These are phyloP conservation scores for Nibea albiflora DNA, from an alignment of 2,113 vertebrate genomes.

Conservation along the genomic window DNA sequence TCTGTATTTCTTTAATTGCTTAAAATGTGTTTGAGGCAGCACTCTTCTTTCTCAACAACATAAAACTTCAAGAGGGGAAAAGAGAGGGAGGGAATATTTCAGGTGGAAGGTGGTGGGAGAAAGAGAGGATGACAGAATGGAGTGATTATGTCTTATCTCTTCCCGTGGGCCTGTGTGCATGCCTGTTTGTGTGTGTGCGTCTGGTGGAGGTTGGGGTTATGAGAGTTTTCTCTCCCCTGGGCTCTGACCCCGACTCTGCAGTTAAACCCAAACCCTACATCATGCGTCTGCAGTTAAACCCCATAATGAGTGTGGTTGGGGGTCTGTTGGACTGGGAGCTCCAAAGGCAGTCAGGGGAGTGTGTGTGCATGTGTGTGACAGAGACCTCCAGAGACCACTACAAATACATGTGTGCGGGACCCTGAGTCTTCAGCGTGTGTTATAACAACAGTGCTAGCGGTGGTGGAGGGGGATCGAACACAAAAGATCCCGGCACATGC, in stretches of 20 bases:
- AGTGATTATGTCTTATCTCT: slow-evolving; percentile 48
- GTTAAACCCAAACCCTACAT: slow-evolving; percentile 45
- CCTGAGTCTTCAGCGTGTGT: slow-evolving; percentile 6
- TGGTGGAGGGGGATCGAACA: slow-evolving; percentile 43
- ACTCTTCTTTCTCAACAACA: slow-evolving; percentile 6
- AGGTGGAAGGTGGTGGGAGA: slow-evolving; percentile 6
- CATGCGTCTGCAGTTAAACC: slow-evolving; percentile 39
- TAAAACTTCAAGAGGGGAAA: not conserved
- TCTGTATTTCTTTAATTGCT: slow-evolving; percentile 52
- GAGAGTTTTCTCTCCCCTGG: slow-evolving; percentile 45
- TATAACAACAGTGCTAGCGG: slow-evolving; percentile 35
- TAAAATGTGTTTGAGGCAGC: slow-evolving; percentile 45
- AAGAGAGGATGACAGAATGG: slow-evolving; percentile 31
- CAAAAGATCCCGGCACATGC: slow-evolving; percentile 68
- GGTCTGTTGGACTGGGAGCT: slow-evolving; percentile 34
- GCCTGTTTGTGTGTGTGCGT: not conserved
- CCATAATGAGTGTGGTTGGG: slow-evolving; percentile 50
- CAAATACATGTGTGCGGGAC: slow-evolving; percentile 14
- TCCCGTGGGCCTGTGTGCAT: not conserved
- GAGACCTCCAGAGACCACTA: slow-evolving; percentile 24
- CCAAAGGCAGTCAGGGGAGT: slow-evolving; percentile 32
- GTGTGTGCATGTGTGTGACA: slow-evolving; percentile 26
- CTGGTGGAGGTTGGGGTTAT: slow-evolving; percentile 12
- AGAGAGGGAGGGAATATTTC: not conserved
- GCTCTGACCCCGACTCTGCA: slow-evolving; percentile 66